A percentile compares a stretch with the other conserved stretches of the same genome.
Evolutionary conservation across 2,113 vertebrate species (phyloP).

Genomic region (Ranitomeya imitator): DNA sequence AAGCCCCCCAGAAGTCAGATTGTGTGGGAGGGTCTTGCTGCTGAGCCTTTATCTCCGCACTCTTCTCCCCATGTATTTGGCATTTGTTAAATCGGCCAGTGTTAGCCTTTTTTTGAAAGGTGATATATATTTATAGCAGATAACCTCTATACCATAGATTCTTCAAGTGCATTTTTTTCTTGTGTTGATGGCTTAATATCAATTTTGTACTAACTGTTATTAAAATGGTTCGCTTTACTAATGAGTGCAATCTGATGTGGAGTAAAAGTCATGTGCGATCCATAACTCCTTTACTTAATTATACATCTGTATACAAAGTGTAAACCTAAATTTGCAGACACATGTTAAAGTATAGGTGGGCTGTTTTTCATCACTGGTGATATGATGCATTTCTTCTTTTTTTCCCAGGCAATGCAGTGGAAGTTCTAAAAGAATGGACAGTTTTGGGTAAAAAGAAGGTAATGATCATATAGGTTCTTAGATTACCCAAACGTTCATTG

Average conservation of each 20-base stretch:
- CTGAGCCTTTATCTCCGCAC: neutral
- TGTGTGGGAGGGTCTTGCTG: neutral
- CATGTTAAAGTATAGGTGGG: neutral
- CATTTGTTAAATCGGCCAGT: too few species aligned
- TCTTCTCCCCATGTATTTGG: neutral
- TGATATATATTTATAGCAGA: too few species aligned
- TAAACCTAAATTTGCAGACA: too few species aligned
- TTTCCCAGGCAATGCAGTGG: conserved; percentile 83
- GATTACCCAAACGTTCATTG: neutral
- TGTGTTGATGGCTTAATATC: neutral
- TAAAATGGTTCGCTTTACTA: neutral
- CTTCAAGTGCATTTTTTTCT: neutral
- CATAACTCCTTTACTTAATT: neutral
- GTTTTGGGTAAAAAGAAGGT: conserved; percentile 97
- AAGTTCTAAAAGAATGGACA: conserved; percentile 95
- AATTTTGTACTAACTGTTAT: neutral
- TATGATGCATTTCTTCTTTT: conserved; percentile 40
- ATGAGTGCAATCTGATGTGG: neutral
- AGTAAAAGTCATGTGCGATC: neutral
- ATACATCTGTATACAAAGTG: too few species aligned
- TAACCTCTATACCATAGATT: too few species aligned
- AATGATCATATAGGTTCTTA: conserved; percentile 41
- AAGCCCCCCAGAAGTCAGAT: neutral
- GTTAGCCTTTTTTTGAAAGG: too few species aligned
- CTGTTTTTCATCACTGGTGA: neutral